Conservation (phyloP, 2,797 vertebrate species). For the Triplophysa yarkandensis region DNA sequence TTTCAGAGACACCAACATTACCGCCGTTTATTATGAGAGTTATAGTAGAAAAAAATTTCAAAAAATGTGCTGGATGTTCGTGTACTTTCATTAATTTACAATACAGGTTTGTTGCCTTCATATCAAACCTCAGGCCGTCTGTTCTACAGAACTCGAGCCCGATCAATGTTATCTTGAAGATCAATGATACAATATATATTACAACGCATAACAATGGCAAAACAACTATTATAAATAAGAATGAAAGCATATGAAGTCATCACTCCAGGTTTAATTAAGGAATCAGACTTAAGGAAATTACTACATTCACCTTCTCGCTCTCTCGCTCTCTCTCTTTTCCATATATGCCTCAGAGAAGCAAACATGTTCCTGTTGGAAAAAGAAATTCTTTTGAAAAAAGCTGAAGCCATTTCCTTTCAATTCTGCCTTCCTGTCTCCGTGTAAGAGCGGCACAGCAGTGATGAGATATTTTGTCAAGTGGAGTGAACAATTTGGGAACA, state of each 20-base stretch:
- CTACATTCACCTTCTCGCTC: slow-evolving; percentile 15
- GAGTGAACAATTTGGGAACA: not conserved
- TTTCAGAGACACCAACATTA: too few species aligned
- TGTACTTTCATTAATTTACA: too few species aligned
- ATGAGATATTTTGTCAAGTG: slow-evolving; percentile 28
- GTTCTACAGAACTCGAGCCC: too few species aligned
- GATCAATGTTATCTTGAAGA: too few species aligned
- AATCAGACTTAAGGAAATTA: slow-evolving; percentile 17
- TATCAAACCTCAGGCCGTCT: too few species aligned
- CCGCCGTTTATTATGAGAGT: too few species aligned
- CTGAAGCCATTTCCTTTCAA: slow-evolving; percentile 24
- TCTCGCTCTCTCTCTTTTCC: not conserved
- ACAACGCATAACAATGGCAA: not conserved
- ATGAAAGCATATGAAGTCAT: too few species aligned
- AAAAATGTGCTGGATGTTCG: too few species aligned
- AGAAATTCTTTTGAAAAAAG: slow-evolving; percentile 4
- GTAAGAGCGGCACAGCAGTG: not conserved
- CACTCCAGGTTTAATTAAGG: slow-evolving; percentile 21
- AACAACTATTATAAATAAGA: not conserved
- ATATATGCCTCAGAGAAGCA: not conserved
- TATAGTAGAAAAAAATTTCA: too few species aligned
- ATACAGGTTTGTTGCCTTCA: too few species aligned
- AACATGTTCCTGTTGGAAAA: not conserved
- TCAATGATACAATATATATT: too few species aligned
- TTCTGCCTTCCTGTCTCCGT: not conserved